A percentile compares a stretch with the other conserved stretches of the same genome.
These are phyloP conservation scores for Physocephala rufipes DNA, from an alignment of 2,888 invertebrate species.

Conservation along the genomic window DNA sequence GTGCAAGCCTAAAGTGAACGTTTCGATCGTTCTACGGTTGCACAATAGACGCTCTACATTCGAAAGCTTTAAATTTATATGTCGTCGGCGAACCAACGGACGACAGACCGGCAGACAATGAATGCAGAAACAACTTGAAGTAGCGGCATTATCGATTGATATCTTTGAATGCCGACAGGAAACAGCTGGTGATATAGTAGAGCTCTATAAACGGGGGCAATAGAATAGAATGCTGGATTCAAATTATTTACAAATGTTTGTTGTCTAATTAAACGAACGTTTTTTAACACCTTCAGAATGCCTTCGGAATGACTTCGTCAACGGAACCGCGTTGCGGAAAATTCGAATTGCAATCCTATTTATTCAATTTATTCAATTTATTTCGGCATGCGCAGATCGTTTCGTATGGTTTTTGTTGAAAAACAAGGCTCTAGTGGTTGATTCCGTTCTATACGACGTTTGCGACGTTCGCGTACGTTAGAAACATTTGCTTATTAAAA, in stretches of 20 bases:
- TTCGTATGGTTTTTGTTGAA: too few relatives aligned
- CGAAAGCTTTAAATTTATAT: neutral
- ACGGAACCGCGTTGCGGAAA: neutral
- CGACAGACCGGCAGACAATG: too few relatives aligned
- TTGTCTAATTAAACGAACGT: constrained; percentile 30
- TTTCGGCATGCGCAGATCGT: too few relatives aligned
- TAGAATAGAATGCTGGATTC: too few relatives aligned
- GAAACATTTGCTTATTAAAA: constrained; percentile 16
- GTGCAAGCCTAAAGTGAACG: too few relatives aligned
- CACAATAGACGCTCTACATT: too few relatives aligned
- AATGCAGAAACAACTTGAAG: too few relatives aligned
- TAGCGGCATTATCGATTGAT: constrained; percentile 13
- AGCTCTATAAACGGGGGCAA: too few relatives aligned
- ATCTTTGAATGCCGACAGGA: constrained; percentile 22
- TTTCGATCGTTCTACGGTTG: too few relatives aligned
- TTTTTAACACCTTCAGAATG: constrained; percentile 29
- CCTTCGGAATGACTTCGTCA: constrained; percentile 19
- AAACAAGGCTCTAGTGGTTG: too few relatives aligned
- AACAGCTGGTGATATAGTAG: constrained; percentile 42
- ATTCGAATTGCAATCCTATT: constrained; percentile 9
- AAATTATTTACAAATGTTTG: constrained; percentile 30
- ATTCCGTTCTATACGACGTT: neutral
- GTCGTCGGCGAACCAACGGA: too few relatives aligned
- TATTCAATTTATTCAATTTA: constrained; percentile 14
- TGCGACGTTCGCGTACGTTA: neutral